phyloP scores from a whole-genome alignment of 1,140 invertebrate species.

The Drosophila sulfurigaster region DNA sequence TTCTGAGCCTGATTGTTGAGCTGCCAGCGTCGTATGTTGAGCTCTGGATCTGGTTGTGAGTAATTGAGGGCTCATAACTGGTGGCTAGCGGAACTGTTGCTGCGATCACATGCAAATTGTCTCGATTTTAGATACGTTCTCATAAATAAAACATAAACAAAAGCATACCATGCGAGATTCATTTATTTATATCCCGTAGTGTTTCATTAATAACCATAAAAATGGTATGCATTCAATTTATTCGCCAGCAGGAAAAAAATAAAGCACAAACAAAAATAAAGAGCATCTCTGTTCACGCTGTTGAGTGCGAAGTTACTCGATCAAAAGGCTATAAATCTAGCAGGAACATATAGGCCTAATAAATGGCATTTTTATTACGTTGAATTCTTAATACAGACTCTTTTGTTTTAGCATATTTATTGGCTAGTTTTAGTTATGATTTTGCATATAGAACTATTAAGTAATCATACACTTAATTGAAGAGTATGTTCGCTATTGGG shows the following conservation, averaged over 20 bases:
- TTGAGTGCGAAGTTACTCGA: conserved; percentile 47
- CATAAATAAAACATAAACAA: conserved; percentile 70
- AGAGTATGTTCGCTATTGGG: conserved; percentile 6
- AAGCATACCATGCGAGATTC: conserved; percentile 3
- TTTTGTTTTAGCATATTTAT: conserved; percentile 25
- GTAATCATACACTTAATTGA: background rate
- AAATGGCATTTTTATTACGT: conserved; percentile 36
- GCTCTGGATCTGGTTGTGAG: conserved; percentile 26
- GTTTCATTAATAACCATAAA: conserved; percentile 48
- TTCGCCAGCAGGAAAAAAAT: conserved; percentile 8
- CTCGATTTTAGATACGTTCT: conserved; percentile 22
- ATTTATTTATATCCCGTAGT: conserved; percentile 37
- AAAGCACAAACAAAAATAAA: conserved; percentile 41
- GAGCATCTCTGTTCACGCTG: conserved; percentile 61
- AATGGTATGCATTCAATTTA: conserved; percentile 30
- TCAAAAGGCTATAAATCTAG: conserved; percentile 40
- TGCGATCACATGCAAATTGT: conserved; percentile 36
- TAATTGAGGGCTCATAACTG: conserved; percentile 35
- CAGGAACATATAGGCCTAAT: conserved; percentile 47
- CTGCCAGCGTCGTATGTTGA: conserved; percentile 1
- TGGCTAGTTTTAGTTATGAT: conserved; percentile 18
- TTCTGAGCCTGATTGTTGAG: conserved; percentile 1
- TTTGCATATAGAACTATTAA: conserved; percentile 27
- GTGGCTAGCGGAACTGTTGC: conserved; percentile 22
- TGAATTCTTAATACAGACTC: conserved; percentile 8